phyloP scores from a whole-genome alignment of 2,888 invertebrate species.

The Epirrhoe alternata region DNA sequence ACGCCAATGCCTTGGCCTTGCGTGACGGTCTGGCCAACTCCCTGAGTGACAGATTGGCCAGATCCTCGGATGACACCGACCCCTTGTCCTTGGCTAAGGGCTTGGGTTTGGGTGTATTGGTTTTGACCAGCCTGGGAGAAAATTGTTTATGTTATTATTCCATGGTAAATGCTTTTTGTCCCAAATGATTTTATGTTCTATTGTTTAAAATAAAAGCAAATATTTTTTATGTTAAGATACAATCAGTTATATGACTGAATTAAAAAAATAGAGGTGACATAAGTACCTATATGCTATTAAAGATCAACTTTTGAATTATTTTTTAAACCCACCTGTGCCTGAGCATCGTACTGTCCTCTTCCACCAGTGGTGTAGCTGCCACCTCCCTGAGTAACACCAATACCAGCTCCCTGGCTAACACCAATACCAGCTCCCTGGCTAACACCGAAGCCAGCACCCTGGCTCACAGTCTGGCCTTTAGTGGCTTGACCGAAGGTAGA shows the following conservation, averaged over 20 bases:
- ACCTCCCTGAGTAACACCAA: slow-evolving; percentile 47
- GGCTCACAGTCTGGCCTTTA: slow-evolving; percentile 36
- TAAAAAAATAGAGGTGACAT: no score
- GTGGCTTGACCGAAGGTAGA: slow-evolving; percentile 41
- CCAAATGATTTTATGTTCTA: no score
- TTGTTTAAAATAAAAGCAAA: no score
- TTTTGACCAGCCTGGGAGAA: slow-evolving; percentile 38
- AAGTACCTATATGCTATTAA: no score
- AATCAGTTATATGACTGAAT: no score
- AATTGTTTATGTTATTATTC: background rate
- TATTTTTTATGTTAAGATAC: no score
- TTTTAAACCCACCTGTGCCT: slow-evolving; percentile 53
- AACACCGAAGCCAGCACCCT: slow-evolving; percentile 9
- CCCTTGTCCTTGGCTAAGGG: slow-evolving; percentile 44
- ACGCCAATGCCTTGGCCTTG: slow-evolving; percentile 42
- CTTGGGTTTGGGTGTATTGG: slow-evolving; percentile 47
- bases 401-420: slow-evolving; percentile 46
- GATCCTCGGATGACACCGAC: slow-evolving; percentile 36
- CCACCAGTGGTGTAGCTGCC: slow-evolving; percentile 41
- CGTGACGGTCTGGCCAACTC: slow-evolving; percentile 34
- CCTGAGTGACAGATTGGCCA: slow-evolving; percentile 39
- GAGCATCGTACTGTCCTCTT: slow-evolving; percentile 49
- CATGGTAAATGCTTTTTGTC: no score
- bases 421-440: slow-evolving; percentile 9
- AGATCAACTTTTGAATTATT: no score